Evolutionary conservation across 2,797 vertebrate species (phyloP).

Genomic region (Sphaeramia orbicularis): DNA sequence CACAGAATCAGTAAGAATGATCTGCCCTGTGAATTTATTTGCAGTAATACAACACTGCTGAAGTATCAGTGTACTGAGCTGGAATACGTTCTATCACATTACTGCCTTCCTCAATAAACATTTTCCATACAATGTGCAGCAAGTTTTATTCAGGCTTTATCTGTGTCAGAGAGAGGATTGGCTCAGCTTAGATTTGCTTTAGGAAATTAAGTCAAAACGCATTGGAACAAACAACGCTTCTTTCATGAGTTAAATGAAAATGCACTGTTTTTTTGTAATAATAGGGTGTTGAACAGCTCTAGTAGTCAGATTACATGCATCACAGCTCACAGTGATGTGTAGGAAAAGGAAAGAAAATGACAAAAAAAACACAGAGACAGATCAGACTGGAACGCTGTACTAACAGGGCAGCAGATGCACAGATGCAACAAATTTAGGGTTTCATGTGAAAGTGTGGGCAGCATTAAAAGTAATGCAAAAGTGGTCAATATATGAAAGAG

Average conservation of each 20-base stretch:
- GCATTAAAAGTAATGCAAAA: no score
- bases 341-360: not conserved
- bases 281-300: constrained; percentile 41
- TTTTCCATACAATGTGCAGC: constrained; percentile 41
- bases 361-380: constrained; percentile 2
- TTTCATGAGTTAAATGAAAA: constrained; percentile 51
- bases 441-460: no score
- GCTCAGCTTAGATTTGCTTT: constrained; percentile 32
- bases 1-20: constrained; percentile 8
- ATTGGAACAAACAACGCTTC: constrained; percentile 48
- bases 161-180: constrained; percentile 46
- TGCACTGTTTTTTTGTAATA: constrained; percentile 51
- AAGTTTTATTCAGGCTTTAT: constrained; percentile 55
- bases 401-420: no score
- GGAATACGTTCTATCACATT: constrained; percentile 45
- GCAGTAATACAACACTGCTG: constrained; percentile 28
- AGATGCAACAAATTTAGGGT: no score
- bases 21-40: constrained; percentile 41
- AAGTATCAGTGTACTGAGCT: constrained; percentile 32
- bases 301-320: constrained; percentile 47
- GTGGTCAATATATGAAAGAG: not conserved
- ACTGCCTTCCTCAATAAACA: constrained; percentile 41
- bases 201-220: constrained; percentile 63
- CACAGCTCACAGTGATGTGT: constrained; percentile 6
- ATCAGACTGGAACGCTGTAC: no score